Evolutionary conservation across 1,140 invertebrate species (phyloP), one percentile per base, ranked within the genome.

Genomic region (Antheraea mylitta): DNA sequence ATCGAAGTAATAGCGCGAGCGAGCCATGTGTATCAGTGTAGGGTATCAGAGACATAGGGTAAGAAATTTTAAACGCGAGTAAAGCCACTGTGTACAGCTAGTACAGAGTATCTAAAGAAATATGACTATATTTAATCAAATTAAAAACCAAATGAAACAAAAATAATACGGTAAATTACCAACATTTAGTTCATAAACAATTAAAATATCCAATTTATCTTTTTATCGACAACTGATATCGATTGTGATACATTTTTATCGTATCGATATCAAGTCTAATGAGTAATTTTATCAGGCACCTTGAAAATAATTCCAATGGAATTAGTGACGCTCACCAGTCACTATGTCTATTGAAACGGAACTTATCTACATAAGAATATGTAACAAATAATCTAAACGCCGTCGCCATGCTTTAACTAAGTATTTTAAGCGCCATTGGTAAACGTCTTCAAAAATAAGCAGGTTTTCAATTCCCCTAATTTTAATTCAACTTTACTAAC

Each of bases 221-320:
- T 42, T 42, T 42, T 42, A 53, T 53, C 45, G 45, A 53, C 45
- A 53, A 53, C 45, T 16, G 45, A 53, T 53, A 53, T 53, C 45
- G 5, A n/a, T 10, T 5, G 11, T n/a, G 45, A 53, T 53, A 53
- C 16, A 53, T 53, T 53, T 13, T 53, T 53, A 53, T 53, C 45
- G 9, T 16, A 16, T 53, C 45, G 45, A n/a, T 53, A 53, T 53
- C 45, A 16, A 16, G 9, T 16, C 45, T 53, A 53, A 53, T 53
- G 45, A 53, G 45, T 53, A 16, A 53, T 53, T 53, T 53, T 16
- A 53, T 53, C 45, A 53, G 13, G 13, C 45, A 53, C 45, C 45
- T 53, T 53, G 45, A 53, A 53, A 53, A 53, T 53, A 53, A 53
- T 53, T 53, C 45, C 45, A n/a, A 53, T 13, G 45, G 45, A 53